Evolutionary conservation across 2,113 vertebrate genomes (phyloP).

Genomic region (Vicugna pacos): DNA sequence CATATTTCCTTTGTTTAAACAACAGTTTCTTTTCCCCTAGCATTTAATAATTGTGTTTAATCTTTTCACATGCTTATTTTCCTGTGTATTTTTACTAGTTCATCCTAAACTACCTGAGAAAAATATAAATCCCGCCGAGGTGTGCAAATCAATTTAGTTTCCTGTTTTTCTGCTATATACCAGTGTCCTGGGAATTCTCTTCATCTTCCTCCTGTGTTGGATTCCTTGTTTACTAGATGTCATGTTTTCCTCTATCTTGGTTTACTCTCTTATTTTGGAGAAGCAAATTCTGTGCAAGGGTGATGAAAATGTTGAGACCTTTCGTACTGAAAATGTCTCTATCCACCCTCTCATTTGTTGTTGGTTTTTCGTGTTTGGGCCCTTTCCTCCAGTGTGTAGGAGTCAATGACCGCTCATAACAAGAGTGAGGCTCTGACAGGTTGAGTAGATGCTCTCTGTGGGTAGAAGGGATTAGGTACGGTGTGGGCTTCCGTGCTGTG

Average conservation of each 20-base stretch:
- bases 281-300: neutral
- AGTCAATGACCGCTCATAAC: neutral
- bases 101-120: neutral
- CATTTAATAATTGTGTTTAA: neutral
- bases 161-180: neutral
- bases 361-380: neutral
- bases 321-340: neutral
- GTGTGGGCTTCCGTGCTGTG: neutral
- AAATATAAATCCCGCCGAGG: neutral
- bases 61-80: neutral
- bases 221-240: neutral
- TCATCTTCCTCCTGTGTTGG: neutral
- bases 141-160: neutral
- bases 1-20: neutral
- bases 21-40: neutral
- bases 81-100: conserved; percentile 17
- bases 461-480: neutral
- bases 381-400: neutral
- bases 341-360: neutral
- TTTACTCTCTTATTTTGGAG: neutral
- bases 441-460: neutral
- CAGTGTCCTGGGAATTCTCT: neutral
- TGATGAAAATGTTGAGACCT: neutral
- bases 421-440: neutral
- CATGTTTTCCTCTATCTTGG: neutral